Evolutionary conservation across 2,797 vertebrate genomes (phyloP).

Genomic region (Onychomys leucogaster): DNA sequence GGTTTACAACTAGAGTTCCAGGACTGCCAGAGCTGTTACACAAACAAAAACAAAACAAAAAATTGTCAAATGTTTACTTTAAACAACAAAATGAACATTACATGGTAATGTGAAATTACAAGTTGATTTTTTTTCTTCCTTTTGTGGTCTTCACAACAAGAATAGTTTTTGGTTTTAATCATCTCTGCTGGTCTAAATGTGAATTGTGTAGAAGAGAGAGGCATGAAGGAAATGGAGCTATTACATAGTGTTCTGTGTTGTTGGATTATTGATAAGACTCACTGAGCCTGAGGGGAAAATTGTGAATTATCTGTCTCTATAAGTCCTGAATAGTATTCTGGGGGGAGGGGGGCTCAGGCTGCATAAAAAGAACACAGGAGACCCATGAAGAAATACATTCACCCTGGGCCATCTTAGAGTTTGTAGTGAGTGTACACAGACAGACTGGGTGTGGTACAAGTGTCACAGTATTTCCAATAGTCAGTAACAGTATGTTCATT

Average conservation of each 20-base stretch:
- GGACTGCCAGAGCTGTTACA: neutral
- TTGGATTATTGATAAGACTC: slow-evolving; percentile 71
- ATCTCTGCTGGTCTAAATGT: neutral
- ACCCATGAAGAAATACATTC: slow-evolving; percentile 36
- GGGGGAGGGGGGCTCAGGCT: neutral
- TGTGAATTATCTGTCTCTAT: slow-evolving; percentile 50
- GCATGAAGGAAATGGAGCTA: slow-evolving; percentile 8
- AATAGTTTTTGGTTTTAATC: slow-evolving; percentile 33
- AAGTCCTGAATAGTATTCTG: slow-evolving; percentile 32
- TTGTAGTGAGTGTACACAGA: neutral
- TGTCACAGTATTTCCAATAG: neutral
- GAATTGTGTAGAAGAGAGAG: slow-evolving; percentile 39
- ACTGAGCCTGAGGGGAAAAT: neutral
- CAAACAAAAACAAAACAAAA: neutral
- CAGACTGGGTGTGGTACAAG: neutral
- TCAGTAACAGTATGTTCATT: neutral
- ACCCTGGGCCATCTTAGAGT: neutral
- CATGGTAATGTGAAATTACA: neutral
- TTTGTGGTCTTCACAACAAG: neutral
- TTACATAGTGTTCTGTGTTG: neutral
- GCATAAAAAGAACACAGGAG: neutral
- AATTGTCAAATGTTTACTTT: slow-evolving; percentile 27
- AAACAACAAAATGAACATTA: slow-evolving; percentile 1
- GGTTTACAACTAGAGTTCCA: neutral
- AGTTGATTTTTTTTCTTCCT: neutral